Evolutionary conservation across 2,113 vertebrate genomes (phyloP), one percentile per base, ranked within the genome.

Genomic region (Gnathochromis pfefferi): DNA sequence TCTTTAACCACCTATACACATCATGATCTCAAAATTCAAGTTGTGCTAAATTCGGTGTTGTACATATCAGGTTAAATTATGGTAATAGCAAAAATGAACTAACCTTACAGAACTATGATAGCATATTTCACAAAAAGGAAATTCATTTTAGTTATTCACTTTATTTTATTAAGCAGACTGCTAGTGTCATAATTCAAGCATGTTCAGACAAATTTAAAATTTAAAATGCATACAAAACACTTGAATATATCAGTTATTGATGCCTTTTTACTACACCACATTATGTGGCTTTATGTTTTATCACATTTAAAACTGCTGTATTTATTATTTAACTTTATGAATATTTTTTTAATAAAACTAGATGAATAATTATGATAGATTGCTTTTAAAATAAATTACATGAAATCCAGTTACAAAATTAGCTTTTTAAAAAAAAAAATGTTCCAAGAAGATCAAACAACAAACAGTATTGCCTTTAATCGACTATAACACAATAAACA

Each of bases 171-270:
- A 58, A 58, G 55, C 55, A 58, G 13, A 58, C 55, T 28, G 55
- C 55, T 28, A 58, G 23, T 16, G 55, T 28, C 0, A 0, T 58
- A 58, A 58, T 58, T 58, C 55, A 58, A 0, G 7, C 23, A 58
- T 58, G 55, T 14, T 1, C 13, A 2, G 23, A 58, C 2, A 57
- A 57, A 57, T 57, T 57, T 5, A n/a, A 7, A 7, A 38, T 35
- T n/a, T 7, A 2, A 47, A 75, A 17, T 28, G 23, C 16, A 28
- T 5, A 28, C 2, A 47, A 49, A 49, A 19, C 14, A 28, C 12
- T 7, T 73, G 0, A 75, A 19, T 31, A 75, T 47, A 47, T 47
- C 42, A 75, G 23, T 28, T 47, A 26, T 26, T 38, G 33, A 21
- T 65, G 33, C 10, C 11, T 65, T 65, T 68, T 68, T 49, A 19